phyloP scores from a whole-genome alignment of 2,797 vertebrate species.

The Clarias laeviceps region DNA sequence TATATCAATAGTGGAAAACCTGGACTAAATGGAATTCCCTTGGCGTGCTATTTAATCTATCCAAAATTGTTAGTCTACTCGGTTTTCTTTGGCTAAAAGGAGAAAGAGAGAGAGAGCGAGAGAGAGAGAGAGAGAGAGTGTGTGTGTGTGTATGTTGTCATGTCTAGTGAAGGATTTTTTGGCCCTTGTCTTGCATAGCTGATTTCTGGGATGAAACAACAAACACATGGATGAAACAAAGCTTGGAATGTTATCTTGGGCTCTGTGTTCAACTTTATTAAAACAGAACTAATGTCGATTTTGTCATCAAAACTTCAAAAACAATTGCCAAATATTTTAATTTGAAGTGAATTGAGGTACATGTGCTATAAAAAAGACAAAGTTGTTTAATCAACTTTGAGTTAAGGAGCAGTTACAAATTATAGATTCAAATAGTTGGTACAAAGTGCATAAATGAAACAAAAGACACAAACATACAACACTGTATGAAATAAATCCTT shows the following conservation, averaged over 20 bases:
- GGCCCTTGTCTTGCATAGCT: slow-evolving; percentile 57
- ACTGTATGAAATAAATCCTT: neutral
- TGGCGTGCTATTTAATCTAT: slow-evolving; percentile 62
- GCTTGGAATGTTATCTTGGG: slow-evolving; percentile 66
- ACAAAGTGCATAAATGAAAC: neutral
- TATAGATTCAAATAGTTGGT: neutral
- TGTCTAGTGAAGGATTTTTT: slow-evolving; percentile 59
- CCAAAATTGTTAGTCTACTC: slow-evolving; percentile 65
- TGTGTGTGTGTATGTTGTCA: slow-evolving; percentile 22
- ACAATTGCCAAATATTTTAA: neutral
- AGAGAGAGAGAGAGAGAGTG: neutral
- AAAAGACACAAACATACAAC: neutral
- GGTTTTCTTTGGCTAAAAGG: slow-evolving; percentile 69
- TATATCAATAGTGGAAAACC: slow-evolving; percentile 49
- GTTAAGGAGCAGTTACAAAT: neutral
- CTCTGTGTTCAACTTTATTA: slow-evolving; percentile 60
- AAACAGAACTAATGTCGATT: slow-evolving; percentile 39
- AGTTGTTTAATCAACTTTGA: neutral
- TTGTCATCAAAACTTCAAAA: neutral
- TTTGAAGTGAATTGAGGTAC: neutral
- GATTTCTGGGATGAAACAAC: slow-evolving; percentile 66
- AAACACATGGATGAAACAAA: slow-evolving; percentile 67
- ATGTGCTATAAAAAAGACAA: neutral
- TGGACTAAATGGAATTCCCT: slow-evolving; percentile 50
- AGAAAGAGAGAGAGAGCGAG: neutral